Conservation (phyloP, 2,888 invertebrate genomes). For the Apodemia duryi region DNA sequence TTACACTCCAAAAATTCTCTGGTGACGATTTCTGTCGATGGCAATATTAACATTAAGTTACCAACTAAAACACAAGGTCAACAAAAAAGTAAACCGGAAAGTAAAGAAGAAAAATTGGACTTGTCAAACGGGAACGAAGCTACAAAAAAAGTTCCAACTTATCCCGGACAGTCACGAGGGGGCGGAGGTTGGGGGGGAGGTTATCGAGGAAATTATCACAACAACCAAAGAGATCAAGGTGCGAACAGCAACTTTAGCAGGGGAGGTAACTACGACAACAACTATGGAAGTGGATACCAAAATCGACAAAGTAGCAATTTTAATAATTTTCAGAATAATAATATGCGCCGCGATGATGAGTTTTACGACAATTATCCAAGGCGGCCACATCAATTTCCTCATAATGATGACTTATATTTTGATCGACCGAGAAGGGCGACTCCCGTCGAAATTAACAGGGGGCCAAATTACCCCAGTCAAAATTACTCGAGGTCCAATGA, state of each 20-base stretch:
- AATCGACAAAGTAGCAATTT: constrained; percentile 36
- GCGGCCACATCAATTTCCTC: constrained; percentile 46
- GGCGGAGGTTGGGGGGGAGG: constrained; percentile 69
- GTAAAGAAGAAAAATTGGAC: constrained; percentile 40
- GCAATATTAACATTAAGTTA: constrained; percentile 77
- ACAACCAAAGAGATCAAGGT: constrained; percentile 35
- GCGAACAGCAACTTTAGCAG: background rate
- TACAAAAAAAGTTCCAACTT: constrained; percentile 79
- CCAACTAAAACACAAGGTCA: constrained; percentile 34
- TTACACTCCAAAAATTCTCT: constrained; percentile 83
- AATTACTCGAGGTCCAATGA: constrained; percentile 28
- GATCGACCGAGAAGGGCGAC: constrained; percentile 32
- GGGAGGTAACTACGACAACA: constrained; percentile 27
- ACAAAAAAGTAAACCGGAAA: constrained; percentile 16
- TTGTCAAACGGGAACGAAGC: constrained; percentile 44
- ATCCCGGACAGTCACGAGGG: constrained; percentile 80
- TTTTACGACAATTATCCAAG: constrained; percentile 43
- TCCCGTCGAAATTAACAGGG: constrained; percentile 30
- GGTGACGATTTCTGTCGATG: constrained; percentile 80
- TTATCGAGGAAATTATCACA: constrained; percentile 55
- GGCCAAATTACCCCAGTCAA: constrained; percentile 24
- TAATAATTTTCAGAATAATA: constrained; percentile 32
- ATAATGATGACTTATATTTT: constrained; percentile 40
- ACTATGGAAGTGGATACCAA: constrained; percentile 38
- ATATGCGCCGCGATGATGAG: constrained; percentile 44